Conservation (phyloP, 2,797 vertebrate genomes). For the Melanotaenia boesemani region DNA sequence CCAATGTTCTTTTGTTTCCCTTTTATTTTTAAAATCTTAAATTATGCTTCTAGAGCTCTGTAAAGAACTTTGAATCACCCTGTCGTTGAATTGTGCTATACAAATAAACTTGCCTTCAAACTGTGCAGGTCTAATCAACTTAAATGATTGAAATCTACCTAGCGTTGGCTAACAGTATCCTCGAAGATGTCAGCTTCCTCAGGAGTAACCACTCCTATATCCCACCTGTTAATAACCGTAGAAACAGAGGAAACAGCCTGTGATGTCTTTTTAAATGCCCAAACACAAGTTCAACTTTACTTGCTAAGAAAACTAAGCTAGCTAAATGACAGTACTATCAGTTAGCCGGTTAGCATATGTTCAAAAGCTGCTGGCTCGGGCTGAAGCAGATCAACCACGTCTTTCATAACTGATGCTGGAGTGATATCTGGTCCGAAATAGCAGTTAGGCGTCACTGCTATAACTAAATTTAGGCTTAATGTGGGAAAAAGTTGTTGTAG, state of each 20-base stretch:
- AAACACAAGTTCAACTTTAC: rapidly evolving
- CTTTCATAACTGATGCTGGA: neutral
- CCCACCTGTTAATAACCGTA: neutral
- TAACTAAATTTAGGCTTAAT: neutral
- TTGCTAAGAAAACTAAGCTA: neutral
- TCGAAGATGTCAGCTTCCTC: neutral
- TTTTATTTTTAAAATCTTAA: too few species aligned
- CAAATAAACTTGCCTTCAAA: neutral
- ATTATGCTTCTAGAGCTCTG: too few species aligned
- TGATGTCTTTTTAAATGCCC: neutral
- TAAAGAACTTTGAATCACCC: too few species aligned
- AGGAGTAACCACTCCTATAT: slow-evolving; percentile 1
- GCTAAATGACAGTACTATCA: neutral
- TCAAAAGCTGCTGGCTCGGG: slow-evolving; percentile 2
- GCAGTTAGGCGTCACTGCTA: neutral
- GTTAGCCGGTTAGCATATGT: slow-evolving; percentile 62
- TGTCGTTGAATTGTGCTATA: too few species aligned
- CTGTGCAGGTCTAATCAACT: neutral
- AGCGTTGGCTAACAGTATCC: neutral
- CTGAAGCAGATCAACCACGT: neutral
- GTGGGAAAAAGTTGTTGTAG: slow-evolving; percentile 35
- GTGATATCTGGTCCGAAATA: neutral
- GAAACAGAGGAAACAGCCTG: neutral
- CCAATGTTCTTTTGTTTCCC: too few species aligned
- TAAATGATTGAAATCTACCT: neutral